Evolutionary conservation across 2,888 invertebrate species (phyloP).

Genomic region (Catonia carolina): DNA sequence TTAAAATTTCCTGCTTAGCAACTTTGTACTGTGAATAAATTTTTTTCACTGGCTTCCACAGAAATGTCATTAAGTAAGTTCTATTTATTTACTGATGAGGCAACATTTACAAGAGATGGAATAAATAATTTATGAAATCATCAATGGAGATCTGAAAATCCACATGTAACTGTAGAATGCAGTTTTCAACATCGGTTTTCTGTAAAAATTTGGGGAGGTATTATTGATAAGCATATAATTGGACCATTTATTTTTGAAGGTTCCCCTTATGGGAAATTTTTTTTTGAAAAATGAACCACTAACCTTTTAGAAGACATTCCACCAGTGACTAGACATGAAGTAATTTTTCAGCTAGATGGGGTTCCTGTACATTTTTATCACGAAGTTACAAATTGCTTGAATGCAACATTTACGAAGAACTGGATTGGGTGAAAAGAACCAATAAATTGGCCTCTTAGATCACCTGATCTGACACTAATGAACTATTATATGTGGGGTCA

Average conservation of each 20-base stretch:
- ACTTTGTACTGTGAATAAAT: neutral
- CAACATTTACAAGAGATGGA: constrained; percentile 6
- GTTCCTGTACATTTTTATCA: constrained; percentile 1
- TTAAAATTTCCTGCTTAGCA: neutral
- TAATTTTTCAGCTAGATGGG: constrained; percentile 1
- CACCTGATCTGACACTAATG: constrained; percentile 1
- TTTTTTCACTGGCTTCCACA: neutral
- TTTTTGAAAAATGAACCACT: neutral
- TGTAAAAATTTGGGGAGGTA: neutral
- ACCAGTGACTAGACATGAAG: neutral
- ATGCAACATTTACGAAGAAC: neutral
- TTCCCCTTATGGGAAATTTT: constrained; percentile 6
- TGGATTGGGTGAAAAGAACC: constrained; percentile 1
- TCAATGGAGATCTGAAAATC: neutral
- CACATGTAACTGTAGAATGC: neutral
- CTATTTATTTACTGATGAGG: neutral
- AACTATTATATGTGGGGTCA: too few species aligned
- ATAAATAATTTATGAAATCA: neutral
- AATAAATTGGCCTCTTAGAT: constrained; percentile 6
- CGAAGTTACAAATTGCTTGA: neutral
- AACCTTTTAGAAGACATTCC: neutral
- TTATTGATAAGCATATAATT: constrained; percentile 8
- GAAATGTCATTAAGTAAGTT: neutral
- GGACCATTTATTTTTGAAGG: constrained; percentile 8
- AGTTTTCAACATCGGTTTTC: constrained; percentile 5